These are phyloP conservation scores for Augochlora pura DNA, from an alignment of 1,140 invertebrate genomes.

Conservation along the genomic window DNA sequence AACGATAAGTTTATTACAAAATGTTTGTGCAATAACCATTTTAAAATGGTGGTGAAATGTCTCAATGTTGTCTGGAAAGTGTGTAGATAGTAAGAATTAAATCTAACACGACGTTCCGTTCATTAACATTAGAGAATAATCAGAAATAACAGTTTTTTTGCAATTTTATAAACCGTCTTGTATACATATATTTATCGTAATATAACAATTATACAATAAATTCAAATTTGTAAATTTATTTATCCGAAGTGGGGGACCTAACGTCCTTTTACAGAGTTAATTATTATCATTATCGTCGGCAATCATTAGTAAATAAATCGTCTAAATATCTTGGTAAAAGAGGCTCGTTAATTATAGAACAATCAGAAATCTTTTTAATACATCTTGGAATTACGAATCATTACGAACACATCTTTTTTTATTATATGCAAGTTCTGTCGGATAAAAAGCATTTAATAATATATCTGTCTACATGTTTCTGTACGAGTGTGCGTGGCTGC, in stretches of 20 bases:
- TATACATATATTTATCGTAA: slow-evolving; percentile 51
- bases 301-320: slow-evolving; percentile 37
- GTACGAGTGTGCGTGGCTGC: slow-evolving; percentile 3
- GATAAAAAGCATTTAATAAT: slow-evolving; percentile 26
- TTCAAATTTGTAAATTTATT: slow-evolving; percentile 43
- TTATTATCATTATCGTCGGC: slow-evolving; percentile 40
- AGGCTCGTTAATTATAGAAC: slow-evolving; percentile 20
- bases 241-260: slow-evolving; percentile 41
- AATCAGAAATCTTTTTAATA: slow-evolving; percentile 38
- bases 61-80: not conserved
- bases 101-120: not conserved
- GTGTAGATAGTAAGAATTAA: not conserved
- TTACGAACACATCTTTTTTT: slow-evolving; percentile 28
- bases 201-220: slow-evolving; percentile 50
- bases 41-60: too few species aligned
- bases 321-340: slow-evolving; percentile 41
- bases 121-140: not conserved
- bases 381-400: slow-evolving; percentile 21
- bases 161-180: slow-evolving; percentile 45
- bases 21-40: too few species aligned
- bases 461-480: not conserved
- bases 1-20: not conserved
- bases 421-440: slow-evolving; percentile 28
- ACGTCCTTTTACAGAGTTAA: slow-evolving; percentile 44
- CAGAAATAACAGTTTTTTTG: slow-evolving; percentile 29